Percentiles rank a stretch among this genome's conserved stretches.
phyloP scores from a whole-genome alignment of 2,797 vertebrate species.

The Eulemur coronatus region DNA sequence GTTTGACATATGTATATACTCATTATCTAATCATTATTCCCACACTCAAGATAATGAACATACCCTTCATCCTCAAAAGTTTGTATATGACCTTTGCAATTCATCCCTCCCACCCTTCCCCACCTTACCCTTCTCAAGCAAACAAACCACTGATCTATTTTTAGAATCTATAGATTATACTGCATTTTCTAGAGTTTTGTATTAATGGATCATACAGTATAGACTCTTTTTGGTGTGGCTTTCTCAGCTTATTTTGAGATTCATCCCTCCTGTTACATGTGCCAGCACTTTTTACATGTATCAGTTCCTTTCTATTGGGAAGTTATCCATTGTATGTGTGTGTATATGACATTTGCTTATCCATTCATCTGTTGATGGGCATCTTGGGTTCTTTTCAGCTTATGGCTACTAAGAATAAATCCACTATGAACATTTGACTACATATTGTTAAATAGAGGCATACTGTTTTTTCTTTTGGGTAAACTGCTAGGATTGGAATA shows the following conservation, averaged over 20 bases:
- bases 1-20: background rate
- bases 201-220: background rate
- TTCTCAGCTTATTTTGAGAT: conserved; percentile 15
- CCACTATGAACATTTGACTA: background rate
- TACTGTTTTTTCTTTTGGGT: background rate
- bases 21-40: background rate
- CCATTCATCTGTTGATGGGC: background rate
- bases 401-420: conserved; percentile 1
- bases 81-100: background rate
- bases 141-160: background rate
- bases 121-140: background rate
- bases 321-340: background rate
- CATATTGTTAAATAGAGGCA: background rate
- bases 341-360: background rate
- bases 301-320: background rate
- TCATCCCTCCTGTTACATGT: background rate
- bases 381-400: background rate
- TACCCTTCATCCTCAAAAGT: background rate
- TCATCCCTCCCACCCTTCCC: background rate
- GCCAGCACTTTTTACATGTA: background rate
- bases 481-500: background rate
- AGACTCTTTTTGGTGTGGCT: background rate
- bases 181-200: background rate
- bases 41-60: background rate
- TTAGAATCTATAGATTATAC: background rate